Evolutionary conservation across 2,113 vertebrate species (phyloP).

Genomic region (Dicentrarchus labrax): DNA sequence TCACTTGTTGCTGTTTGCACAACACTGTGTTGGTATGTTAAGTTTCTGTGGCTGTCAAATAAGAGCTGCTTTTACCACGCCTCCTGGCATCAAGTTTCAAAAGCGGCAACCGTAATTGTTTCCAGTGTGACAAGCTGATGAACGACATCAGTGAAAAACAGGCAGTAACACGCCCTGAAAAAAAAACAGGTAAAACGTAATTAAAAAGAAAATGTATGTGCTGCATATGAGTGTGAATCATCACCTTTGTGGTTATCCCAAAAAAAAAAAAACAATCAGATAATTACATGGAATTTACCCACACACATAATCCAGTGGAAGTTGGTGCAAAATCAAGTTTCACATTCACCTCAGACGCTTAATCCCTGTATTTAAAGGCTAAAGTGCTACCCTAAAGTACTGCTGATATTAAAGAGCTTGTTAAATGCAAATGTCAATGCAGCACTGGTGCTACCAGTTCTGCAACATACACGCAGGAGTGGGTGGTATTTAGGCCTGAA

Average conservation of each 20-base stretch:
- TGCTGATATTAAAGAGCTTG: not conserved
- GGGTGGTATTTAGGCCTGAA: not conserved
- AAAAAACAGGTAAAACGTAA: not conserved
- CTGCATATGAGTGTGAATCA: not conserved
- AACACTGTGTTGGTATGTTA: not conserved
- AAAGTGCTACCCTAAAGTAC: not conserved
- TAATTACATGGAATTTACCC: not conserved
- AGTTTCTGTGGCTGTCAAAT: not conserved
- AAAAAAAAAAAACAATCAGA: not conserved
- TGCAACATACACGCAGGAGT: not conserved
- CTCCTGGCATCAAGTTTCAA: not conserved
- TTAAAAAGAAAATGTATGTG: not conserved
- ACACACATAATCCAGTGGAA: not conserved
- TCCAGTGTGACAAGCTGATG: slow-evolving; percentile 1
- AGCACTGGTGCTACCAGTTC: slow-evolving; percentile 11
- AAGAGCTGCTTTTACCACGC: slow-evolving; percentile 1
- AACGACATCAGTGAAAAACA: not conserved
- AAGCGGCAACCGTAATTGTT: not conserved
- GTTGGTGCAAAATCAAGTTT: not conserved
- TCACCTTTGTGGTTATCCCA: not conserved
- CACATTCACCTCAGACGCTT: not conserved
- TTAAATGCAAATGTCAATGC: not conserved
- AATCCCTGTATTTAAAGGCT: not conserved
- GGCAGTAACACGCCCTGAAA: not conserved
- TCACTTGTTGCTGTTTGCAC: not conserved